phyloP scores from a whole-genome alignment of 1,140 invertebrate species.

The Hyphantria cunea region DNA sequence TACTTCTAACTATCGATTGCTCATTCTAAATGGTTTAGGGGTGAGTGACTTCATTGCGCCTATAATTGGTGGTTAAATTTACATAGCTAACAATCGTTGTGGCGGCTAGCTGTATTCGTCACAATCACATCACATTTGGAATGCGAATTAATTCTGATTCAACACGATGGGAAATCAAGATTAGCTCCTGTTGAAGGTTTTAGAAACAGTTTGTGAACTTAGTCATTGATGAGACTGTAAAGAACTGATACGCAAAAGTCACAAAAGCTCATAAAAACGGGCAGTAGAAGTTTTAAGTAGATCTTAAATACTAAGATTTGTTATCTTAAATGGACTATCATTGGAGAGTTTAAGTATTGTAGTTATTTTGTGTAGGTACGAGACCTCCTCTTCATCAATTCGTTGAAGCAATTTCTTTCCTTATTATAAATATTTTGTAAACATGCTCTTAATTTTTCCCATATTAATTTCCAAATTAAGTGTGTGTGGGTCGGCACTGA shows the following conservation, averaged over 20 bases:
- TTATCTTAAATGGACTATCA: no score
- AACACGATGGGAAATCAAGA: conserved; percentile 1
- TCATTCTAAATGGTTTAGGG: conserved; percentile 17
- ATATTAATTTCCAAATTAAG: no score
- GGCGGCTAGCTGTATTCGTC: conserved; percentile 5
- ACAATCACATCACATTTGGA: conserved; percentile 6
- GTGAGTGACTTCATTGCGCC: conserved; percentile 33
- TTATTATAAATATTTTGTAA: no score
- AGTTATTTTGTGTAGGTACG: no score
- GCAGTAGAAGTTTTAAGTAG: no score
- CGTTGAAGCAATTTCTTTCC: no score
- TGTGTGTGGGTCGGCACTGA: no score
- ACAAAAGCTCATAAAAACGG: not conserved
- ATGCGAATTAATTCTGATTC: conserved; percentile 14
- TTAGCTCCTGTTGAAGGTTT: conserved; percentile 12
- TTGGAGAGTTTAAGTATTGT: no score
- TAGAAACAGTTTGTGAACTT: not conserved
- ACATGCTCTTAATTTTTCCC: no score
- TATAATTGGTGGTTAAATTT: conserved; percentile 33
- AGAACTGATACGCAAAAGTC: not conserved
- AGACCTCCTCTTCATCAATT: no score
- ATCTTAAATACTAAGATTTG: no score
- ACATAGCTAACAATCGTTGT: conserved; percentile 35
- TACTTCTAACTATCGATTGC: conserved; percentile 26
- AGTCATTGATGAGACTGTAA: not conserved